Evolutionary conservation across 2,888 invertebrate species (phyloP).

Genomic region (Copidosoma aretas): DNA sequence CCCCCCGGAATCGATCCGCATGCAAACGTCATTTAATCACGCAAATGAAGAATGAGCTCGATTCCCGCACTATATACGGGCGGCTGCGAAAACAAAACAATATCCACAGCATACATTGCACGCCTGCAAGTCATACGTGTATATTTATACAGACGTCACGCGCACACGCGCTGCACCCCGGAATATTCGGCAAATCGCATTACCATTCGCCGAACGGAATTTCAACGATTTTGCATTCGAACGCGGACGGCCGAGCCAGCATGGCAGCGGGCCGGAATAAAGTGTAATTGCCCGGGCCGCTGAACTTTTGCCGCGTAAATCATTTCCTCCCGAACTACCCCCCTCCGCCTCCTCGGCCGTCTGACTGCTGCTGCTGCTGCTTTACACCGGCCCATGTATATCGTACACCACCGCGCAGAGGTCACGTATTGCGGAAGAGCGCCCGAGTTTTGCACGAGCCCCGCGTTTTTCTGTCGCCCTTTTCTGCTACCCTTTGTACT

Average conservation of each 20-base stretch:
- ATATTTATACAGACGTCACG: too few relatives aligned
- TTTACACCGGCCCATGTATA: not conserved
- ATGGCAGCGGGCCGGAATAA: constrained; percentile 6
- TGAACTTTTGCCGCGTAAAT: constrained; percentile 21
- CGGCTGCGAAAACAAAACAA: not conserved
- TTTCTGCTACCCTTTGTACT: not conserved
- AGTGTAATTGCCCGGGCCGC: constrained; percentile 23
- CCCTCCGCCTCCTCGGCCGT: too few relatives aligned
- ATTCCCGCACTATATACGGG: too few relatives aligned
- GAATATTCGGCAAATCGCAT: constrained; percentile 18
- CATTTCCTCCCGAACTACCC: constrained; percentile 3
- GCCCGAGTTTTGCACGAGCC: constrained; percentile 10
- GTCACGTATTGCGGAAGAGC: constrained; percentile 10
- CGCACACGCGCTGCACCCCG: not conserved
- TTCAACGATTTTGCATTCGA: constrained; percentile 30
- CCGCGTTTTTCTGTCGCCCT: not conserved
- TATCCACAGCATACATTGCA: too few relatives aligned
- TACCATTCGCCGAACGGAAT: constrained; percentile 24
- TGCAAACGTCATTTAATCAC: not conserved
- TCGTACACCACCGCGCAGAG: not conserved
- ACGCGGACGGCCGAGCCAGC: constrained; percentile 9
- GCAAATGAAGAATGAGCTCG: not conserved
- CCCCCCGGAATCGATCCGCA: too few relatives aligned
- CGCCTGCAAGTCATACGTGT: too few relatives aligned
- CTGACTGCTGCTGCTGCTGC: too few relatives aligned